These are phyloP conservation scores for Lampropteryx suffumata DNA, from an alignment of 2,888 invertebrate genomes.

Conservation along the genomic window DNA sequence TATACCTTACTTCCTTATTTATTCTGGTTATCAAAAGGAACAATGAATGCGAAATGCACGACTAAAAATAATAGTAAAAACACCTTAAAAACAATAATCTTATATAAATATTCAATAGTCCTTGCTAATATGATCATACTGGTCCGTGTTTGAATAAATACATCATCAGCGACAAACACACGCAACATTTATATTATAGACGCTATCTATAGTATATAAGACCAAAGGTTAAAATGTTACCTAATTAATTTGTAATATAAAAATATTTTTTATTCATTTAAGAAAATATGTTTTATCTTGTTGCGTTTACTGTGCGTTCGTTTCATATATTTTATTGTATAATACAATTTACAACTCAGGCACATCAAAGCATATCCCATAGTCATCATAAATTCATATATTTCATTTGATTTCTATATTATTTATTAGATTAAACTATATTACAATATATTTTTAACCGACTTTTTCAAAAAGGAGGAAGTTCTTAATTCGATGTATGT, in stretches of 20 bases:
- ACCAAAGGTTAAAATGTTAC: conserved; percentile 29
- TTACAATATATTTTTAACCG: too few species aligned
- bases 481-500: too few species aligned
- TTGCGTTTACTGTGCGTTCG: conserved; percentile 9
- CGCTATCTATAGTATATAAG: too few species aligned
- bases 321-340: not conserved
- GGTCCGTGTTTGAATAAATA: too few species aligned
- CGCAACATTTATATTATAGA: too few species aligned
- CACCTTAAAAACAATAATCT: not conserved
- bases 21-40: conserved; percentile 55
- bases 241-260: conserved; percentile 22
- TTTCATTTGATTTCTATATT: conserved; percentile 19
- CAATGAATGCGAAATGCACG: conserved; percentile 44
- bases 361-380: conserved; percentile 45
- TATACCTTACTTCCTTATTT: conserved; percentile 6
- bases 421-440: conserved; percentile 2
- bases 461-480: too few species aligned
- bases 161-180: too few species aligned
- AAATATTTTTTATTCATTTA: conserved; percentile 19
- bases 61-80: conserved; percentile 31
- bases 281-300: conserved; percentile 3
- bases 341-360: conserved; percentile 37
- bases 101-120: too few species aligned
- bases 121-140: too few species aligned
- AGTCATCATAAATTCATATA: conserved; percentile 31